Evolutionary conservation across 2,888 invertebrate genomes (phyloP).

Genomic region (Proisotoma minuta): DNA sequence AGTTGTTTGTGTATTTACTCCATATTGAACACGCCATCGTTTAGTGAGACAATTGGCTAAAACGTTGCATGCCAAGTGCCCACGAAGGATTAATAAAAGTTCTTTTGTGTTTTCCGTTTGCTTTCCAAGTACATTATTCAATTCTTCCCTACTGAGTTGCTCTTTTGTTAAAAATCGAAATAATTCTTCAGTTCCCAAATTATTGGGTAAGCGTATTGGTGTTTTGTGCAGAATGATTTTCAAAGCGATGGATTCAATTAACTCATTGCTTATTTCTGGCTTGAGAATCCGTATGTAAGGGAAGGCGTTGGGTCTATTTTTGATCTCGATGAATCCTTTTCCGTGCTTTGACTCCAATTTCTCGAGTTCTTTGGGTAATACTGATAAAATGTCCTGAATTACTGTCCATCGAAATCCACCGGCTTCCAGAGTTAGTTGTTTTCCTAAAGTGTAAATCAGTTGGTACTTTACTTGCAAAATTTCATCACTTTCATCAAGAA

Average conservation of each 20-base stretch:
- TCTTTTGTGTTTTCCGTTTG: slow-evolving; percentile 7
- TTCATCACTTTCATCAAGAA: slow-evolving; percentile 44
- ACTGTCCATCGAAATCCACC: slow-evolving; percentile 26
- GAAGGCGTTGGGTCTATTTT: background rate
- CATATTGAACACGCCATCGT: slow-evolving; percentile 35
- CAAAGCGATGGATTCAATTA: too few species aligned
- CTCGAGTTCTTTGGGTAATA: slow-evolving; percentile 17
- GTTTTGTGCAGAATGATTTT: background rate
- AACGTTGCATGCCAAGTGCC: slow-evolving; percentile 30
- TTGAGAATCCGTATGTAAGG: slow-evolving; percentile 16
- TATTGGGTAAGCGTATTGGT: background rate
- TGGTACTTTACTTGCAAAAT: slow-evolving; percentile 42
- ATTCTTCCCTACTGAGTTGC: slow-evolving; percentile 4
- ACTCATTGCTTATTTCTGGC: too few species aligned
- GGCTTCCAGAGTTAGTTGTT: slow-evolving; percentile 25
- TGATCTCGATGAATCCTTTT: slow-evolving; percentile 10
- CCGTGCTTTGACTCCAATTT: background rate
- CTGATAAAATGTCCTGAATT: slow-evolving; percentile 13
- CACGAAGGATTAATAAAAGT: slow-evolving; percentile 22
- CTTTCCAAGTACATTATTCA: slow-evolving; percentile 15
- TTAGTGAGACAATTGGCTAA: slow-evolving; percentile 19
- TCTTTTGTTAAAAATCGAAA: slow-evolving; percentile 15
- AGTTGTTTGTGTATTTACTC: slow-evolving; percentile 21
- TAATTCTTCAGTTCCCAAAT: background rate
- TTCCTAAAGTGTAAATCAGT: slow-evolving; percentile 38